These are phyloP conservation scores for Microdon myrmicae DNA, from an alignment of 2,888 invertebrate genomes.

Conservation along the genomic window DNA sequence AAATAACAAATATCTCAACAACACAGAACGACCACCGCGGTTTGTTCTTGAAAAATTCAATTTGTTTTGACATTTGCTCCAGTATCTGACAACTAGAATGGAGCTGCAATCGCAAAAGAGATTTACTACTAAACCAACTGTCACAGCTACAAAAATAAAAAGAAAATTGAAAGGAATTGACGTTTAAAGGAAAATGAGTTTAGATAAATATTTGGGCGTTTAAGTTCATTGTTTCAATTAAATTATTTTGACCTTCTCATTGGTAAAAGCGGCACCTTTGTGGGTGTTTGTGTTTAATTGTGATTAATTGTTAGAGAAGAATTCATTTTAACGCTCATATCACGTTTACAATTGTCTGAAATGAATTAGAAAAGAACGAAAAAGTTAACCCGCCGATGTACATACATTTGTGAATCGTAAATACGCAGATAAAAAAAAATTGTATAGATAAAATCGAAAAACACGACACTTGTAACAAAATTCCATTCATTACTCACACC, in stretches of 20 bases:
- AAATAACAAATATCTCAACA: too few relatives aligned
- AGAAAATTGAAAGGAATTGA: conserved; percentile 36
- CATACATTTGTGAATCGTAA: conserved; percentile 45
- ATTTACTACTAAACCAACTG: conserved; percentile 27
- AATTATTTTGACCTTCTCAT: conserved; percentile 41
- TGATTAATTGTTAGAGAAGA: conserved; percentile 18
- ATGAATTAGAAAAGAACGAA: conserved; percentile 12
- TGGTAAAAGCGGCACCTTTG: conserved; percentile 25
- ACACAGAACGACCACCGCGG: too few relatives aligned
- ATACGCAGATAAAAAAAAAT: conserved; percentile 26
- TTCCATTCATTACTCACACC: conserved; percentile 50
- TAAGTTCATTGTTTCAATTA: conserved; percentile 47
- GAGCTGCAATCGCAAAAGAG: conserved; percentile 5
- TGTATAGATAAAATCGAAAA: conserved; percentile 2
- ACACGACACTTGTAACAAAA: conserved; percentile 36
- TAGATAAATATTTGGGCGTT: conserved; percentile 53
- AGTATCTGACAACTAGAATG: neutral
- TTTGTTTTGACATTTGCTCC: conserved; percentile 8
- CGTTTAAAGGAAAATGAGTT: conserved; percentile 51
- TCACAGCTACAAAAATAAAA: conserved; percentile 23
- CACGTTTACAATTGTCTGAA: conserved; percentile 4
- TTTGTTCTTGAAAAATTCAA: conserved; percentile 20
- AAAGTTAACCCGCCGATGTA: conserved; percentile 49
- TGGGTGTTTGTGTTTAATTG: conserved; percentile 26
- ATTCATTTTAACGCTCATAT: conserved; percentile 24